Base-by-base conservation (phyloP, 2,113 vertebrate genomes). In the Myodes glareolus region DNA sequence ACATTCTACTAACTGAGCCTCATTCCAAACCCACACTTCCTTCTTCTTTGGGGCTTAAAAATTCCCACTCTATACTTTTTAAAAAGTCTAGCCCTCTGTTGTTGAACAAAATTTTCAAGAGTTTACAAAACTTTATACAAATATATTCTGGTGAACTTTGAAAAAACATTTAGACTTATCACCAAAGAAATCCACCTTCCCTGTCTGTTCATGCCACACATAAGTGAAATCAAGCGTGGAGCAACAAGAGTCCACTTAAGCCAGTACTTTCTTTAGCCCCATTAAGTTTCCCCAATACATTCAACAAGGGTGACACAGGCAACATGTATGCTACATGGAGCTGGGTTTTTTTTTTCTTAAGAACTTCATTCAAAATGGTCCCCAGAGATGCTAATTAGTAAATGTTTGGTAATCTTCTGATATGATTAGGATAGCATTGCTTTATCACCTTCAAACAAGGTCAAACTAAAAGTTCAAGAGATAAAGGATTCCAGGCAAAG, bases 401-500 rank as follows among this genome's bases (percentile, higher is more conserved):
- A 88, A 58, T 19, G 8, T 78, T 94, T 27, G 58, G 39, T 89
- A 96, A 13, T 23, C 55, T 52, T 88, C 82, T 29, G 7, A 92
- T 78, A 78, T 76, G 39, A 13, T 61, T 61, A 58, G 33, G 25
- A 68, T 50, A 63, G 47, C 14, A 68, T 97, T 95, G 47, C 82
- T 93, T 95, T 90, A 12, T 92, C 82, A 82, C 39, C 90, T 85
- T 77, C 68, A 97, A 93, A 95, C 42, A 5, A 82, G 88, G 72
- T 82, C 65, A 97, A 94, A 82, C 58, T 67, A 76, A 96, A 33
- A 72, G 33, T 77, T 21, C 31, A 92, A 33, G 52, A 90, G 45
- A 81, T 65, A 78, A 95, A 75, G 82, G 72, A 82, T 90, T 88
- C 91, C 52, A 0, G 47, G 72, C 70, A 21, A 10, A 92, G 80